These are phyloP conservation scores for Rhinolophus sinicus DNA, from an alignment of 2,113 vertebrate species.

Conservation along the genomic window DNA sequence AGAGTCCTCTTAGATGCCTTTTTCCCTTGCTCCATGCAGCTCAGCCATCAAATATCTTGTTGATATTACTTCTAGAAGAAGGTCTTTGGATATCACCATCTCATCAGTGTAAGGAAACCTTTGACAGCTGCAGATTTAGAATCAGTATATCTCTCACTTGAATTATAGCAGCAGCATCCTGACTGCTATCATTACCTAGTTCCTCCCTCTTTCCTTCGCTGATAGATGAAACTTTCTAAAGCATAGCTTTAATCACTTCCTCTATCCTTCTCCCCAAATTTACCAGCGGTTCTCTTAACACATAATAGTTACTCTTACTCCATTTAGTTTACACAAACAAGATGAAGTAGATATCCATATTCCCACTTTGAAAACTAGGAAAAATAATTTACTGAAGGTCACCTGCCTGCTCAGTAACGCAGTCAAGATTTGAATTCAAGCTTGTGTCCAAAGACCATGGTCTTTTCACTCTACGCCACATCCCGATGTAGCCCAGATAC, in stretches of 20 bases:
- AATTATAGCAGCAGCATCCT: background rate
- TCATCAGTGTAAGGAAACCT: background rate
- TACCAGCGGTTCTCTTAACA: background rate
- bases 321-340: background rate
- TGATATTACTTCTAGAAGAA: background rate
- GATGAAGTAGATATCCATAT: background rate
- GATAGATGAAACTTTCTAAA: background rate
- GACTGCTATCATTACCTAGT: background rate
- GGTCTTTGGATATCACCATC: background rate
- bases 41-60: background rate
- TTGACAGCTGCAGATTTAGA: background rate
- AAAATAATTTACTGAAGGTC: slow-evolving; percentile 9
- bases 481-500: background rate
- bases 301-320: background rate
- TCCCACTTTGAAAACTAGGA: background rate
- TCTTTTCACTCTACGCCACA: background rate
- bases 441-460: background rate
- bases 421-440: background rate
- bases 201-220: background rate
- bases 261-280: background rate
- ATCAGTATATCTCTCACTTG: background rate
- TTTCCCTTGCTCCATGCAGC: background rate
- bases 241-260: background rate
- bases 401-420: background rate
- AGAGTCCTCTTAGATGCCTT: background rate